Conservation (phyloP, 1,140 invertebrate genomes). For the Trichonephila inaurata region DNA sequence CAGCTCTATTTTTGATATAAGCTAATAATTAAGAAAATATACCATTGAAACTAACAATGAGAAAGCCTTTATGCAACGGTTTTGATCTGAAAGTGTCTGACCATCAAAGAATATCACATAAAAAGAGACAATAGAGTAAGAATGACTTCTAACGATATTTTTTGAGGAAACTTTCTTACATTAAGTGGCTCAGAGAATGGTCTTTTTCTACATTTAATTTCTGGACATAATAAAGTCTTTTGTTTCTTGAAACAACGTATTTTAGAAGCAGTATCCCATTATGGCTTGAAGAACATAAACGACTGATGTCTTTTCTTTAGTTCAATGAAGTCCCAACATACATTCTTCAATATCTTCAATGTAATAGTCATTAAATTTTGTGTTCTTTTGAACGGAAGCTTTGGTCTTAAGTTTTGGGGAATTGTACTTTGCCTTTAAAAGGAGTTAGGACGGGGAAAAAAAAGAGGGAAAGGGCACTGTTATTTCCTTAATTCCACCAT, state of each 20-base stretch:
- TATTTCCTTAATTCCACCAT: constrained; percentile 38
- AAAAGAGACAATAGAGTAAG: constrained; percentile 5
- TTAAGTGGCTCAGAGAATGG: constrained; percentile 35
- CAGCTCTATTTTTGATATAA: background rate
- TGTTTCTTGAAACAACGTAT: constrained; percentile 36
- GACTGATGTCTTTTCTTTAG: background rate
- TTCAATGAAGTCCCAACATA: background rate
- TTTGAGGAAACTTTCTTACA: constrained; percentile 32
- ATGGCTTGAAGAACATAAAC: constrained; percentile 54
- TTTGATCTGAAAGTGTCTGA: background rate
- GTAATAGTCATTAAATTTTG: constrained; percentile 54
- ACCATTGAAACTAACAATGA: background rate
- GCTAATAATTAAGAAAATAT: background rate
- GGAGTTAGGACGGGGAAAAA: background rate
- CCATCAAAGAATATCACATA: background rate
- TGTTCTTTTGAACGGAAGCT: background rate
- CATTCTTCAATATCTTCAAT: constrained; percentile 49
- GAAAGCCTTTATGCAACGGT: background rate
- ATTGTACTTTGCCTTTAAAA: background rate
- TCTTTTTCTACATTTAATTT: constrained; percentile 63
- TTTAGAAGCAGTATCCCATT: constrained; percentile 25
- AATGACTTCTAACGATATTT: background rate
- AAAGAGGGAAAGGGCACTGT: constrained; percentile 3
- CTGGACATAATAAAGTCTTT: constrained; percentile 43
- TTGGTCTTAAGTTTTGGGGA: constrained; percentile 3